Evolutionary conservation across 2,113 vertebrate species (phyloP), one percentile per base, ranked within the genome.

Genomic region (Festucalex cinctus): DNA sequence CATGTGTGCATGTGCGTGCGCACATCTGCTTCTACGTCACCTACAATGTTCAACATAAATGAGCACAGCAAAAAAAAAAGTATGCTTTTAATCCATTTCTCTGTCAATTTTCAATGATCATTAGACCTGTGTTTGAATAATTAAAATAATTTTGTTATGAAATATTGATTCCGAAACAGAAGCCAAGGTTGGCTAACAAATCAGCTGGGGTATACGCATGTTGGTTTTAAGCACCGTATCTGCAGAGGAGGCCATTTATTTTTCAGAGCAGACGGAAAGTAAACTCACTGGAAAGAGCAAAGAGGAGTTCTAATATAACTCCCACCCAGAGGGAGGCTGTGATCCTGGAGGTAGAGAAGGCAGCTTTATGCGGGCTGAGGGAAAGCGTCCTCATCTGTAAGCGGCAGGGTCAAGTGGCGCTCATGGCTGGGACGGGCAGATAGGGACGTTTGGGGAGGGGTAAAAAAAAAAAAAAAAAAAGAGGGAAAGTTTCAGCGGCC

Each of bases 331-430:
- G 60, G 73, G 74, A 69, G 36, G 58, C 60, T 78, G 74, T 60
- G 69, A 70, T 79, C 70, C 75, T 67, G 37, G 20, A 76, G 75
- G 68, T 78, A 71, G 32, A 74, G 69, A 69, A 63, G 24, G 74
- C 26, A 68, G 83, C 80, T 83, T 86, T 75, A 62, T 36, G 28
- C 66, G 58, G 59, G 65, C 28, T 62, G 59, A 32, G 79, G 70
- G 76, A 53, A 74, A 68, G 69, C 49, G 71, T 69, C 65, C 75
- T 79, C 83, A 85, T 84, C 81, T 79, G 64, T 28, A 82, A 68
- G 64, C 66, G 56, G 53, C 76, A 28, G 71, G 83, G 79, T 84
- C 80, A 80, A 74, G 72, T 49, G n/a, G 70, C 60, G 66, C 70
- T 83, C 35, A 39, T 51, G 76, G 73, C 87, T 83, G 79, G 62